Conservation (phyloP, 1,140 invertebrate genomes). For the Brevipalpus yothersi region DNA sequence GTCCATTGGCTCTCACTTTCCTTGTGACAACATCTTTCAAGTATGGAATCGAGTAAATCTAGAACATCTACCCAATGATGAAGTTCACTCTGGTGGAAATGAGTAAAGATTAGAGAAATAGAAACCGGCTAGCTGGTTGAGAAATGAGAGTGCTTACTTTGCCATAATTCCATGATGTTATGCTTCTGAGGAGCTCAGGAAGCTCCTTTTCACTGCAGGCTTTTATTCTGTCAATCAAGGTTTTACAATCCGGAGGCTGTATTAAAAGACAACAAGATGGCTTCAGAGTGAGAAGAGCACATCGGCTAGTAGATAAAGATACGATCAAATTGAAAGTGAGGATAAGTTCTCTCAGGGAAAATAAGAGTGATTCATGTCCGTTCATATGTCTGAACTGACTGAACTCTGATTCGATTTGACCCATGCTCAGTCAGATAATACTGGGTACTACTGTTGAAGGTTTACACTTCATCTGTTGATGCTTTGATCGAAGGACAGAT, state of each 20-base stretch:
- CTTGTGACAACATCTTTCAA: constrained; percentile 42
- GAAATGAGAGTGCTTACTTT: constrained; percentile 26
- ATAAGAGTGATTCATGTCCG: neutral
- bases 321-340: constrained; percentile 1
- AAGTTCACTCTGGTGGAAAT: constrained; percentile 38
- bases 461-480: too few relatives aligned
- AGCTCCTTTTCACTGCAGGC: constrained; percentile 37
- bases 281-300: neutral
- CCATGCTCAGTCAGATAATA: neutral
- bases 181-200: constrained; percentile 39
- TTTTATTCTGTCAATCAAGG: constrained; percentile 48
- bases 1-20: constrained; percentile 42
- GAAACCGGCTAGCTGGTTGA: neutral
- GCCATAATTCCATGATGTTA: constrained; percentile 64
- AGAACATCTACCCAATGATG: constrained; percentile 72
- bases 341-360: constrained; percentile 1
- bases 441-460: too few relatives aligned
- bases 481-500: too few relatives aligned
- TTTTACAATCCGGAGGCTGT: constrained; percentile 51
- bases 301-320: neutral
- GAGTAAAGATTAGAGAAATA: neutral
- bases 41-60: constrained; percentile 53
- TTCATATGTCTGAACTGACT: neutral
- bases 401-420: neutral
- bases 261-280: constrained; percentile 1